These are phyloP conservation scores for Penaeus indicus DNA, from an alignment of 1,140 invertebrate species.

Conservation along the genomic window DNA sequence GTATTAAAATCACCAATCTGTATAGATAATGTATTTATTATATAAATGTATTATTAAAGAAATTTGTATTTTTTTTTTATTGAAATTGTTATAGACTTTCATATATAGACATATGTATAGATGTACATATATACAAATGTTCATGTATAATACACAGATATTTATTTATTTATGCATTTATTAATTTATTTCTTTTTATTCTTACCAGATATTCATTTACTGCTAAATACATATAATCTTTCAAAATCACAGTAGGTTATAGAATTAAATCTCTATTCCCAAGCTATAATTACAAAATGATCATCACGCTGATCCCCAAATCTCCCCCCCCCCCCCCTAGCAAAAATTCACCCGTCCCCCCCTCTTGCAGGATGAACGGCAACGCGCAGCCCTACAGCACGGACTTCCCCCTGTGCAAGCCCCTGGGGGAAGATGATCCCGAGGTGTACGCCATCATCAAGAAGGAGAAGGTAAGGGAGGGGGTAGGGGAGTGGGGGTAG, in stretches of 20 bases:
- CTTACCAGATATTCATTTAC: no score
- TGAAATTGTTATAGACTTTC: not conserved
- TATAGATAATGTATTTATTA: no score
- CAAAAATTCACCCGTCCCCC: not conserved
- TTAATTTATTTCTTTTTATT: no score
- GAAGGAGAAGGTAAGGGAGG: conserved; percentile 80
- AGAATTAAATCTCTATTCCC: not conserved
- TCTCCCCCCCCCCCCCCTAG: not conserved
- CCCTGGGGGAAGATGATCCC: conserved; percentile 77
- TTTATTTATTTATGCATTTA: not conserved
- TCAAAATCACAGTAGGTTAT: not conserved
- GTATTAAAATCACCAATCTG: no score
- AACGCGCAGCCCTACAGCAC: not conserved
- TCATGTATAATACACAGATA: not conserved
- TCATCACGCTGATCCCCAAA: not conserved
- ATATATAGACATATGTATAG: conserved; percentile 17
- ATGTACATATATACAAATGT: conserved; percentile 4
- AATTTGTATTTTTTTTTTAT: no score
- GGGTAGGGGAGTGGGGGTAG: no score
- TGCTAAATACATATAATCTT: not conserved
- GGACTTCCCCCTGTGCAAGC: conserved; percentile 60
- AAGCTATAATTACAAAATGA: no score
- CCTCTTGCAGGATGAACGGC: conserved; percentile 23
- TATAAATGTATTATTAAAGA: no score
- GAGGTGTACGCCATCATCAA: conserved; percentile 87